Evolutionary conservation across 2,113 vertebrate species (phyloP).

Genomic region (Paramormyrops kingsleyae): DNA sequence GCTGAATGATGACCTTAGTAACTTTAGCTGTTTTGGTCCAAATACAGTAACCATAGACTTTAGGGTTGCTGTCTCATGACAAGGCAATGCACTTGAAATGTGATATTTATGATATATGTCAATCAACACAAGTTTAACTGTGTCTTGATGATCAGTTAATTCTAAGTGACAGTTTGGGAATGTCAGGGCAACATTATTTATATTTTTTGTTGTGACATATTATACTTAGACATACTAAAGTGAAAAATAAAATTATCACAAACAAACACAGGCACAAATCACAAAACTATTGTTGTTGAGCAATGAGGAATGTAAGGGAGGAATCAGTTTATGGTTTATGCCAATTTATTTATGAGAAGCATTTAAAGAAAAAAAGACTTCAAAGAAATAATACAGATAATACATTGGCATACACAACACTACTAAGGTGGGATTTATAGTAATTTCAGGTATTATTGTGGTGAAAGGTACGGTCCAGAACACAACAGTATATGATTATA

Average conservation of each 20-base stretch:
- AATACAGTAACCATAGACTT: too few species aligned
- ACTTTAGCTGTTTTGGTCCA: too few species aligned
- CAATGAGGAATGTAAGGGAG: neutral
- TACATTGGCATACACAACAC: neutral
- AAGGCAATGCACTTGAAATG: neutral
- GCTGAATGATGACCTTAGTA: too few species aligned
- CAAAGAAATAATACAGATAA: neutral
- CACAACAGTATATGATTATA: neutral
- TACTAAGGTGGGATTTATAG: neutral
- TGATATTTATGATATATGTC: neutral
- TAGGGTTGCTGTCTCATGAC: too few species aligned
- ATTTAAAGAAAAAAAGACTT: neutral
- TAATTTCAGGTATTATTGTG: neutral
- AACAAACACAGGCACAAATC: too few species aligned
- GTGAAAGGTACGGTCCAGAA: neutral
- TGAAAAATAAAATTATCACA: neutral
- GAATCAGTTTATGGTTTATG: neutral
- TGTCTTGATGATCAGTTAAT: neutral
- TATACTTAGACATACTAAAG: neutral
- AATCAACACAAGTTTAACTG: neutral
- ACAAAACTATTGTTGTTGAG: neutral
- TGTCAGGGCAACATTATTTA: neutral
- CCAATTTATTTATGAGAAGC: neutral
- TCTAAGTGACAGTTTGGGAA: neutral
- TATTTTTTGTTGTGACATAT: neutral